Evolutionary conservation across 1,140 invertebrate species (phyloP).

Genomic region (Lamellibrachia luymesi): DNA sequence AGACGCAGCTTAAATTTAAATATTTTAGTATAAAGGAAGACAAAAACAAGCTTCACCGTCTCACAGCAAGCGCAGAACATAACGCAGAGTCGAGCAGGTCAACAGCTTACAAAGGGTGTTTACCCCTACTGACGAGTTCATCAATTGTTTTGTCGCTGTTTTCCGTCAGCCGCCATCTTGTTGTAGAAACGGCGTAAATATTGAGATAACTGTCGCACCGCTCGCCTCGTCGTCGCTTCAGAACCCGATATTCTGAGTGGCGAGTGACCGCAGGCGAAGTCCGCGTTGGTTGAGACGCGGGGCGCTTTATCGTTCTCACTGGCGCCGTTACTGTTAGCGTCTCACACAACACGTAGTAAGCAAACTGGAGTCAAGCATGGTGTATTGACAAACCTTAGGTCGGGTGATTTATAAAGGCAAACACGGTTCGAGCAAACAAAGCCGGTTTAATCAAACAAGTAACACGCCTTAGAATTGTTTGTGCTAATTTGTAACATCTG

Average conservation of each 20-base stretch:
- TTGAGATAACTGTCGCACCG: conserved; percentile 3
- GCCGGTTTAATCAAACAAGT: background rate
- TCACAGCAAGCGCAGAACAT: background rate
- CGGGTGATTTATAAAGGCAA: background rate
- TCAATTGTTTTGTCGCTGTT: conserved; percentile 5
- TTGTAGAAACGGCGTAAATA: background rate
- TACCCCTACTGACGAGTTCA: background rate
- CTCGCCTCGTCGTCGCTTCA: background rate
- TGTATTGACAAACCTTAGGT: background rate
- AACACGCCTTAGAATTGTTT: conserved; percentile 1
- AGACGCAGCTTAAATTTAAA: no score
- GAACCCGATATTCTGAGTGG: background rate
- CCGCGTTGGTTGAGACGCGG: no score
- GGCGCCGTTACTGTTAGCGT: background rate
- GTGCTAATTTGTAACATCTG: background rate
- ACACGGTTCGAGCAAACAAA: background rate
- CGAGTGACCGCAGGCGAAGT: background rate
- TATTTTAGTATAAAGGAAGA: no score
- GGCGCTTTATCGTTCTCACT: background rate
- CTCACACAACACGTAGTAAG: background rate
- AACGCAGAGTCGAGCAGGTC: background rate
- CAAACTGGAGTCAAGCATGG: background rate
- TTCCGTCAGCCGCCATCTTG: background rate
- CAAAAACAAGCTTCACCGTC: no score
- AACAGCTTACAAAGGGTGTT: background rate